Evolutionary conservation across 1,140 invertebrate species (phyloP).

Genomic region (Ceratina japonica): DNA sequence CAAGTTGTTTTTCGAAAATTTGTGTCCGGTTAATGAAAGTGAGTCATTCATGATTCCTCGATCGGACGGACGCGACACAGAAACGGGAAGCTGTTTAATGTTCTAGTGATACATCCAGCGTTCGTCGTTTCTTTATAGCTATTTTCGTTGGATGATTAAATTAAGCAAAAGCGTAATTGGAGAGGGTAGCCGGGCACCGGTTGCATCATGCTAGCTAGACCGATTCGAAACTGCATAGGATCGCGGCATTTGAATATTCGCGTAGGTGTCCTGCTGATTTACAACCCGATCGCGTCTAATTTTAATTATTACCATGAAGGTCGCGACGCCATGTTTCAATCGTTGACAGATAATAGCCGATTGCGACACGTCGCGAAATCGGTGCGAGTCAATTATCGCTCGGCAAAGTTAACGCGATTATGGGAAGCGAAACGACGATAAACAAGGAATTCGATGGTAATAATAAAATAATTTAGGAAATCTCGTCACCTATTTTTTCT

Average conservation of each 20-base stretch:
- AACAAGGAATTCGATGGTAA: too few species aligned
- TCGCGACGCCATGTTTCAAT: not conserved
- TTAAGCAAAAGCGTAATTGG: not conserved
- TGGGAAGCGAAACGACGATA: too few species aligned
- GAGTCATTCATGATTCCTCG: not conserved
- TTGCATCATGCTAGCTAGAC: conserved; percentile 35
- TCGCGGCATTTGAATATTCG: conserved; percentile 37
- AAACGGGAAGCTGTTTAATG: not conserved
- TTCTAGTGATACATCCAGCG: not conserved
- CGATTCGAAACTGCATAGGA: conserved; percentile 30
- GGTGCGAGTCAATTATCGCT: not conserved
- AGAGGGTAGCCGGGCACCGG: not conserved
- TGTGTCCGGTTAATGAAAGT: not conserved
- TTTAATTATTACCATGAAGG: conserved; percentile 26
- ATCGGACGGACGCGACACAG: not conserved
- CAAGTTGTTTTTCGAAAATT: not conserved
- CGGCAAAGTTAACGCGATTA: too few species aligned
- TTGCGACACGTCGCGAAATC: conserved; percentile 32
- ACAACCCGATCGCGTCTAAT: conserved; percentile 29
- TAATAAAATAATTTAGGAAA: too few species aligned
- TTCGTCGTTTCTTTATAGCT: not conserved
- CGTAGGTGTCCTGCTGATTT: conserved; percentile 29
- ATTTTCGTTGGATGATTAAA: not conserved
- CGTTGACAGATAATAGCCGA: not conserved
- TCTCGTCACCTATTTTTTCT: too few species aligned